Evolutionary conservation across 2,888 invertebrate genomes (phyloP), one percentile per base, ranked within the genome.

Genomic region (Eudemis profundana): DNA sequence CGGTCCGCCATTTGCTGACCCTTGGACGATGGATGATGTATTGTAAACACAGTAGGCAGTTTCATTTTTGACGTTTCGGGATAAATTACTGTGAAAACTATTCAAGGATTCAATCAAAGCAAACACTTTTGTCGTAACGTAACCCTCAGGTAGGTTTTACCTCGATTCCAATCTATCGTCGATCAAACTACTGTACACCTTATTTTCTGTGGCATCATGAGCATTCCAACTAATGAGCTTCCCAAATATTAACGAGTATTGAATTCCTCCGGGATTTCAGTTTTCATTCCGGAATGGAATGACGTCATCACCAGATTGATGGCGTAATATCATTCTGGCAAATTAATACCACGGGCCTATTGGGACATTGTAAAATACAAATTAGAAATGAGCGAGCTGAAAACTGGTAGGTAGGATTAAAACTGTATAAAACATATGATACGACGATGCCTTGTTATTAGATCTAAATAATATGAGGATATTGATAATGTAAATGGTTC

Each of bases 221-320:
- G 17, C 27, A 42, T 56, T 29, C 29, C 42, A 21, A 44, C 56
- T 56, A 56, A 56, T 56, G 56, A 44, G 44, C n/a, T 44, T 27
- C n/a, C 56, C 56, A 44, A 56, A 56, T 56, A 56, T 56, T 56
- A 56, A 56, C 56, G 29, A 56, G 56, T 42, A 44, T 29, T 29
- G 27, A 40, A 15, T 14, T 56, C 56, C 56, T n/a, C 19, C 1
- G 56, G 29, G 56, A 44, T 56, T 56, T 29, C 27, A 56, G 56
- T 56, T 56, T 56, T 56, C 56, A 56, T 56, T 44, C 44, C 56
- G 17, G 42, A 56, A 56, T 56, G 56, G 56, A 56, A 42, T 56
- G 17, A 53, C 29, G 42, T 4, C 29, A 44, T 44, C 56, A 42
- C 14, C 42, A 40, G 56, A 54, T 42, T 54, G 54, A 19, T 56